Conservation (phyloP, 2,888 invertebrate species). For the Serripes groenlandicus region DNA sequence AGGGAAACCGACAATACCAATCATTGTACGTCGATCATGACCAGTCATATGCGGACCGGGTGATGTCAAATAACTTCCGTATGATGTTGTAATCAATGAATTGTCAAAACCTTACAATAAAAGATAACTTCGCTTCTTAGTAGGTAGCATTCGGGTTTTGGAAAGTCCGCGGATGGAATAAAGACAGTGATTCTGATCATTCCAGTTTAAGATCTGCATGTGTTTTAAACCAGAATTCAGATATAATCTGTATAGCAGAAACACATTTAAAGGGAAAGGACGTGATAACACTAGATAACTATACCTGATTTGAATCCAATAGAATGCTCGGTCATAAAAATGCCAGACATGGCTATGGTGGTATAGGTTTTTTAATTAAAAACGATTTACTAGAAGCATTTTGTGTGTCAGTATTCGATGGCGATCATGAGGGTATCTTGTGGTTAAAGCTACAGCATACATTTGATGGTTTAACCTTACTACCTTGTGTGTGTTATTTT, state of each 20-base stretch:
- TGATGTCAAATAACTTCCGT: constrained; percentile 23
- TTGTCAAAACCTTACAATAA: not conserved
- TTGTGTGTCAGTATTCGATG: not conserved
- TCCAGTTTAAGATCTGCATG: not conserved
- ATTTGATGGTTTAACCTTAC: not conserved
- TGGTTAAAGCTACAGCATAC: not conserved
- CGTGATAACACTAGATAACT: constrained; percentile 1
- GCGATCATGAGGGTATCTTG: constrained; percentile 1
- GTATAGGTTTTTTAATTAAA: constrained; percentile 32
- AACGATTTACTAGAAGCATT: not conserved
- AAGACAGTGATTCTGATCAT: not conserved
- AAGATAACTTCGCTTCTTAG: constrained; percentile 1
- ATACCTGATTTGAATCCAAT: constrained; percentile 23
- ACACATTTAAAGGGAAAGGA: not conserved
- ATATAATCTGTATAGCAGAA: constrained; percentile 7
- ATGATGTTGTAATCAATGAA: constrained; percentile 3
- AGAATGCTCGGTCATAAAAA: too few species aligned
- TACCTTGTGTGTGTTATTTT: too few species aligned
- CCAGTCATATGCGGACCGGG: constrained; percentile 19
- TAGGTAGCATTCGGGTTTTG: constrained; percentile 29
- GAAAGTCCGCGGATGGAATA: constrained; percentile 18
- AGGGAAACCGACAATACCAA: not conserved
- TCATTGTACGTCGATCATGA: constrained; percentile 18
- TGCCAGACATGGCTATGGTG: constrained; percentile 28
- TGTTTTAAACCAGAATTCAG: not conserved